Conservation (phyloP, 2,797 vertebrate species). For the Falco novaeseelandiae region DNA sequence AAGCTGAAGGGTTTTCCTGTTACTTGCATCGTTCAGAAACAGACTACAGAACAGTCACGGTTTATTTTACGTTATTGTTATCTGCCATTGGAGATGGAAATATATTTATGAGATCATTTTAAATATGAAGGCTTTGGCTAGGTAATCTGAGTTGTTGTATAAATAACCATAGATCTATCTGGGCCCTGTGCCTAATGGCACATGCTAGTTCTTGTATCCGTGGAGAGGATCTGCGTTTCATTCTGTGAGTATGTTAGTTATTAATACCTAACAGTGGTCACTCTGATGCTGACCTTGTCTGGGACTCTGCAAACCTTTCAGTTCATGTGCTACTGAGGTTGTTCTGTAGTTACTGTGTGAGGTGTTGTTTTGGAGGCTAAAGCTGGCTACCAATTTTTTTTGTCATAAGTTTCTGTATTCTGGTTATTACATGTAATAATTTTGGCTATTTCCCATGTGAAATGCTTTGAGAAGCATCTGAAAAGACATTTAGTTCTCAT, state of each 20-base stretch:
- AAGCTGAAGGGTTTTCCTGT: not conserved
- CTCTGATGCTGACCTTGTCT: not conserved
- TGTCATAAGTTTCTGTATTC: too few relatives aligned
- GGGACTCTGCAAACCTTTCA: not conserved
- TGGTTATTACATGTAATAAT: not conserved
- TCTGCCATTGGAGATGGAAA: not conserved
- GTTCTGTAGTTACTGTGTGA: not conserved
- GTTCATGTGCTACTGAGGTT: not conserved
- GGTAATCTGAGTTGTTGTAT: not conserved
- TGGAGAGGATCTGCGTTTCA: not conserved
- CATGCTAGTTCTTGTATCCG: not conserved
- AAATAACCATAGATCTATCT: not conserved
- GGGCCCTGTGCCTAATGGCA: not conserved
- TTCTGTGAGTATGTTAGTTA: not conserved
- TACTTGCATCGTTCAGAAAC: not conserved
- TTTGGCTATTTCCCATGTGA: not conserved
- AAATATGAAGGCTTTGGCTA: not conserved
- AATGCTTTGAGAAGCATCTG: not conserved
- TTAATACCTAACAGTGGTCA: not conserved
- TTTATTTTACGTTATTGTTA: accelerated
- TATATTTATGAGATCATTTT: not conserved
- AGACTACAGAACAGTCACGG: accelerated
- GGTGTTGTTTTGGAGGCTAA: not conserved
- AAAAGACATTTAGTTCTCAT: not conserved
- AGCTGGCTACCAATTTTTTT: not conserved